phyloP scores from a whole-genome alignment of 1,140 invertebrate species.

The Drosophila ananassae region DNA sequence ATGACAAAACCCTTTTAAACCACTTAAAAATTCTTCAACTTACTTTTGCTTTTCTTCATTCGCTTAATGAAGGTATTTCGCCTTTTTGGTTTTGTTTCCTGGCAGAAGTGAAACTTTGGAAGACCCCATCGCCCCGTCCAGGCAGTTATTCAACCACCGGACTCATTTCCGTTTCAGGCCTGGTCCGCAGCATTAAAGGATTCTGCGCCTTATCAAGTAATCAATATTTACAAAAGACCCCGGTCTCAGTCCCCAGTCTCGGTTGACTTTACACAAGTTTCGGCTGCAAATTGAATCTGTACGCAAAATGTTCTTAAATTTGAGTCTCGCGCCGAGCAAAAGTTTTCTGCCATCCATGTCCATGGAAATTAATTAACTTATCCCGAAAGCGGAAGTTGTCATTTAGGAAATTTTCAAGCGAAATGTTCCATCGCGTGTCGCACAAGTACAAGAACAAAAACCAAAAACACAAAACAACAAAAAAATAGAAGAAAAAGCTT shows the following conservation, averaged over 20 bases:
- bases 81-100: constrained; percentile 68
- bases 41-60: constrained; percentile 80
- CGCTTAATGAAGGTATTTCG: constrained; percentile 83
- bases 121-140: constrained; percentile 9
- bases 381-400: constrained; percentile 64
- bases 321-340: constrained; percentile 48
- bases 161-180: constrained; percentile 57
- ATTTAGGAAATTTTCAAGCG: constrained; percentile 49
- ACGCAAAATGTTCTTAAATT: constrained; percentile 68
- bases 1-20: constrained; percentile 83
- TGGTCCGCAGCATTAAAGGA: constrained; percentile 65
- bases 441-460: constrained; percentile 18
- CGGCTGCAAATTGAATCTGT: constrained; percentile 69
- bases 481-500: background rate
- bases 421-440: constrained; percentile 34
- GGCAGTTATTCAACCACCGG: constrained; percentile 12
- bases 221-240: constrained; percentile 74
- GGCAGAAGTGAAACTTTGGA: constrained; percentile 51
- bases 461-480: background rate
- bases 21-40: constrained; percentile 83
- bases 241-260: constrained; percentile 24
- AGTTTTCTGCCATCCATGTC: constrained; percentile 57
- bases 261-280: constrained; percentile 70
- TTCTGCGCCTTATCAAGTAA: constrained; percentile 76
- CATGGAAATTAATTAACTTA: constrained; percentile 75